phyloP scores from a whole-genome alignment of 1,140 invertebrate genomes.

The Brachionus calyciflorus region DNA sequence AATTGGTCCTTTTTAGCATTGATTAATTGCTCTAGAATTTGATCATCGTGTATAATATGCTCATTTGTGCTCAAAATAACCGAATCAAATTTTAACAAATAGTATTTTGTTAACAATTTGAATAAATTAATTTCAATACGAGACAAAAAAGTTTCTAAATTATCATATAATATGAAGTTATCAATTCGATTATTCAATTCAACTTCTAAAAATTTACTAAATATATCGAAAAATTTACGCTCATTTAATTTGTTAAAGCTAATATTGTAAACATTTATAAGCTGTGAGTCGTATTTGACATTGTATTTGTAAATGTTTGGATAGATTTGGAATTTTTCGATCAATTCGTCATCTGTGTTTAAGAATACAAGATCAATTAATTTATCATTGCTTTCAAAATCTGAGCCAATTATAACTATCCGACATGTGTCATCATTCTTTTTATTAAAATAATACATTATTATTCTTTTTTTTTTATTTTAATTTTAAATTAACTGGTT shows the following conservation, averaged over 20 bases:
- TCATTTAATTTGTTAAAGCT: not conserved
- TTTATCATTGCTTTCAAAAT: not conserved
- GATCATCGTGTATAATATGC: not conserved
- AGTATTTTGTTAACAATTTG: constrained; percentile 2
- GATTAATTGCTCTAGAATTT: not conserved
- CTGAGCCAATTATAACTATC: not conserved
- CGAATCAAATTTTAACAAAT: not conserved
- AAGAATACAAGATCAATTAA: not conserved
- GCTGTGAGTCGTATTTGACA: not conserved
- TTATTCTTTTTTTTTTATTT: no score
- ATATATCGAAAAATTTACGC: not conserved
- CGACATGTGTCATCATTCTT: no score
- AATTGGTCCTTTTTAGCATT: constrained; percentile 15
- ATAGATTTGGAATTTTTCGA: not conserved
- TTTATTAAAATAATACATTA: no score
- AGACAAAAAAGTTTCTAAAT: not conserved
- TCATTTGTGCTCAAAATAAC: not conserved
- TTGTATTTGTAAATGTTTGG: not conserved
- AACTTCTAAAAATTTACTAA: not conserved
- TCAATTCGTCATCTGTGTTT: not conserved
- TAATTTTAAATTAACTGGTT: no score
- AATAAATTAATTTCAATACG: not conserved
- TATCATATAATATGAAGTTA: not conserved
- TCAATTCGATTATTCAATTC: not conserved
- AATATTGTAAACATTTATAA: not conserved